Base-by-base conservation (phyloP, 2,888 invertebrate species). In the Charanyca ferruginea region DNA sequence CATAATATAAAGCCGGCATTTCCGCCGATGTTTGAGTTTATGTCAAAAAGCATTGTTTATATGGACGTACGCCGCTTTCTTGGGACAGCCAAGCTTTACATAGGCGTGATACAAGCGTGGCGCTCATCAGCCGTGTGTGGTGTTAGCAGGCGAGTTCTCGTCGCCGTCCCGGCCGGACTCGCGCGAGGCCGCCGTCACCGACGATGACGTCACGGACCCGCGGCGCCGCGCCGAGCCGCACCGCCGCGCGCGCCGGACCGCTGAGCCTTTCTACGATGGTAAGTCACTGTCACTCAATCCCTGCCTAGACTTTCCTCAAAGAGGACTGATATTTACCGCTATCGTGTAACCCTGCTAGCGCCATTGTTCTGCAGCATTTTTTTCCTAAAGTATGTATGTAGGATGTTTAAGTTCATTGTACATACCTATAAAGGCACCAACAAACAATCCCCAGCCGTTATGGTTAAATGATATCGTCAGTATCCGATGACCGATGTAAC, bases 131-230 rank as follows among this genome's bases (percentile, higher is more conserved):
- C 20, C 13, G 22, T 48, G 20, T 68, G 51, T 65, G 52, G 28
- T 69, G 35, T 67, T 41, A 38, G 49, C 83, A 91, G 93, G 90
- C 53, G 94, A 92, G 57, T 89, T 87, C 81, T 92, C 92, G 73
- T 87, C 90, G 20, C 89, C 91, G 74, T 89, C 92, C 23, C 91
- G 93, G 25, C 85, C 93, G 44, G 93, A 90, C 38, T 93, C 94
- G 41, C 91, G 94, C 79, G 94, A 92, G 76, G 89, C 91, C 66
- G 81, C 87, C 44, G 90, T 85, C 73, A 91, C 91, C 11, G 94
- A 93, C 84, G 94, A 93, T 71, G 93, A 92, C 73, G 79, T 78
- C 73, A 72, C 38, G 61, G 87, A 66, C 61, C 73, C 80, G 73
- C 85, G 83, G 59, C 86, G 83, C 47, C 87, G 88, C 58, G 80